Conservation (phyloP, 92 coral and sea anemone species). For the Heteractis magnifica region DNA sequence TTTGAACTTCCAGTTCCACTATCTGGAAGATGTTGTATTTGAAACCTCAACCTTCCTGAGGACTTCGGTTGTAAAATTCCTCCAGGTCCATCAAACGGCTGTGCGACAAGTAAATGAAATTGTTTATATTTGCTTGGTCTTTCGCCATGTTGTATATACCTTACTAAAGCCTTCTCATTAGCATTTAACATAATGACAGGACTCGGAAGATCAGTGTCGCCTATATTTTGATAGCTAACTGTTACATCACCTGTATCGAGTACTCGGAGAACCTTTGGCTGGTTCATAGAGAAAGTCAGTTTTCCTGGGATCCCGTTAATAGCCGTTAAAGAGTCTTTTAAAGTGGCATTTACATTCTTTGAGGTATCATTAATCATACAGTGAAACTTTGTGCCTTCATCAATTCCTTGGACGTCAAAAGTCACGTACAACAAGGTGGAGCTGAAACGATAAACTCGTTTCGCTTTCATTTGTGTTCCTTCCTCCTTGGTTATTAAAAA, state of each 20-base stretch:
- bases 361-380: conserved; percentile 38
- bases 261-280: conserved; percentile 51
- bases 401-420: conserved; percentile 36
- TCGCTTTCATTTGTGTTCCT: conserved; percentile 28
- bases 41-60: conserved; percentile 51
- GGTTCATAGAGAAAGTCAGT: conserved; percentile 41
- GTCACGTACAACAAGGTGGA: conserved; percentile 68
- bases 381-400: conserved; percentile 46
- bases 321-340: conserved; percentile 37
- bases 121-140: conserved; percentile 29
- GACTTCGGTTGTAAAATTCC: conserved; percentile 71
- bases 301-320: conserved; percentile 62
- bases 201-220: conserved; percentile 58
- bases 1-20: conserved; percentile 15
- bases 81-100: conserved; percentile 66
- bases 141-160: conserved; percentile 48
- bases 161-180: conserved; percentile 23
- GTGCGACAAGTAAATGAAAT: conserved; percentile 47
- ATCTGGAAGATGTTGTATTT: conserved; percentile 24
- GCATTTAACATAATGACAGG: conserved; percentile 54
- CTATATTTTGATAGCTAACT: conserved; percentile 60
- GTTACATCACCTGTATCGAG: conserved; percentile 52
- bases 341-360: conserved; percentile 21
- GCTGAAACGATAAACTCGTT: conserved; percentile 59
- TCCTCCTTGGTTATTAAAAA: conserved; percentile 27